Conservation (phyloP, 2,113 vertebrate genomes). For the Rhinogobius similis region DNA sequence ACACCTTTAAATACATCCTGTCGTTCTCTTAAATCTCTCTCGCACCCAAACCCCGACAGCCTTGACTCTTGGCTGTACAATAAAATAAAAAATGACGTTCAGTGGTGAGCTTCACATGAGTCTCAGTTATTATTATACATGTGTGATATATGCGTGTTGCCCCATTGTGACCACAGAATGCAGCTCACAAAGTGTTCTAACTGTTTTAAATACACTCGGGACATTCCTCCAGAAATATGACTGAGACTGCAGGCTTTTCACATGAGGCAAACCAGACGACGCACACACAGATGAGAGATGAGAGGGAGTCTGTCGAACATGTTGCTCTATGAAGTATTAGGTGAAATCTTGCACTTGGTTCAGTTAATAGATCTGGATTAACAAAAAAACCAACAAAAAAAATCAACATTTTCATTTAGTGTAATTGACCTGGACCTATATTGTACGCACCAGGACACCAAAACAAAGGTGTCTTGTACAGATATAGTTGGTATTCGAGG, state of each 20-base stretch:
- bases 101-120: neutral
- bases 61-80: neutral
- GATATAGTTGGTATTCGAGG: too few species aligned
- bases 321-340: too few species aligned
- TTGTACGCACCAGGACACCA: too few species aligned
- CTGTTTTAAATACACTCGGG: neutral
- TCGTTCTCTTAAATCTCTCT: neutral
- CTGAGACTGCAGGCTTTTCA: neutral
- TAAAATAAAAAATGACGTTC: neutral
- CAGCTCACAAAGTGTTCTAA: neutral
- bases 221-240: constrained; percentile 1
- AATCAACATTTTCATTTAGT: too few species aligned
- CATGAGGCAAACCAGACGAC: neutral
- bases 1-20: neutral
- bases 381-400: neutral
- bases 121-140: neutral
- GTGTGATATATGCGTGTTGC: neutral
- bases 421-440: too few species aligned
- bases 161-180: constrained; percentile 5
- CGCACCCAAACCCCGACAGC: neutral
- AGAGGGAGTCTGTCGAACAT: too few species aligned
- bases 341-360: neutral
- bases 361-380: neutral
- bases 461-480: too few species aligned
- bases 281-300: neutral